Evolutionary conservation across 2,797 vertebrate species (phyloP).

Genomic region (Thunnus albacares): DNA sequence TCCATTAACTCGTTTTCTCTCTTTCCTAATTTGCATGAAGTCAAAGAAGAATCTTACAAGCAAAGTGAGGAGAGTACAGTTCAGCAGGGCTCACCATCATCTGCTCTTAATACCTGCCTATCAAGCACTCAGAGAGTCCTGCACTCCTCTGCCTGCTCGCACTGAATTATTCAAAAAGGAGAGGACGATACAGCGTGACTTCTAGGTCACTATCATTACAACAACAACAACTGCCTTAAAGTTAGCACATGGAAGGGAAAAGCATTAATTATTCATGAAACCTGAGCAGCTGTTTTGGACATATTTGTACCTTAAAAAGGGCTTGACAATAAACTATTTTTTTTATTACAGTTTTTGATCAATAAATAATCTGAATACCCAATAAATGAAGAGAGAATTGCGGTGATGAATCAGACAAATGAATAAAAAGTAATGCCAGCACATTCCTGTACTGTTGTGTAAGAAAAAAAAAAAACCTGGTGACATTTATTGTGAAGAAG

Average conservation of each 20-base stretch:
- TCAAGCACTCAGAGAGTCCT: slow-evolving; percentile 1
- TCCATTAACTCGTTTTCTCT: background rate
- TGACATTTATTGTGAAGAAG: too few relatives aligned
- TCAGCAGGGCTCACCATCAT: background rate
- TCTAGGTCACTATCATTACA: slow-evolving; percentile 53
- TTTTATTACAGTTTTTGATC: too few relatives aligned
- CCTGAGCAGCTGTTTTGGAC: background rate
- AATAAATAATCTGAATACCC: too few relatives aligned
- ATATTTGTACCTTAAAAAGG: slow-evolving; percentile 11
- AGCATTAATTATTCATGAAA: slow-evolving; percentile 41
- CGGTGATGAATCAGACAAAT: too few relatives aligned
- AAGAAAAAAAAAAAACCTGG: too few relatives aligned
- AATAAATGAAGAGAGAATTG: too few relatives aligned
- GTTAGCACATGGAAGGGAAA: slow-evolving; percentile 15
- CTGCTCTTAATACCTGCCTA: slow-evolving; percentile 20
- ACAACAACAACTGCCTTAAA: slow-evolving; percentile 4
- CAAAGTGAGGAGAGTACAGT: background rate
- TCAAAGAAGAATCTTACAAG: background rate
- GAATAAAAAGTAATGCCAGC: too few relatives aligned
- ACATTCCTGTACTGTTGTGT: too few relatives aligned
- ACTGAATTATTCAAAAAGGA: slow-evolving; percentile 72
- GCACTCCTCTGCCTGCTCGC: slow-evolving; percentile 39
- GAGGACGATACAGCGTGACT: slow-evolving; percentile 41
- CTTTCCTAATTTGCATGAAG: too few relatives aligned
- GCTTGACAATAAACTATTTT: too few relatives aligned